Evolutionary conservation across 2,113 vertebrate species (phyloP).

Genomic region (Cettia cetti): DNA sequence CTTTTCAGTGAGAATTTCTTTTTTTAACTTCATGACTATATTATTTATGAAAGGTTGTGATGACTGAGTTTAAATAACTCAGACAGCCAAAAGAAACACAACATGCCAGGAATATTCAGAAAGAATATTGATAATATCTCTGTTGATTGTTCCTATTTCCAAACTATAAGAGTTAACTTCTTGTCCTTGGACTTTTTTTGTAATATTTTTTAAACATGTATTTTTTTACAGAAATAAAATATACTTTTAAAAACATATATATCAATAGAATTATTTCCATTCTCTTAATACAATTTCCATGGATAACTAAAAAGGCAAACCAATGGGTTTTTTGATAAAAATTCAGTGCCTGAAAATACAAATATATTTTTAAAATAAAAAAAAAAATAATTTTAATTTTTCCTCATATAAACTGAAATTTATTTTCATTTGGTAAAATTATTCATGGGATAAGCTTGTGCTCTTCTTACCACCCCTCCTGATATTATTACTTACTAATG

Average conservation of each 20-base stretch:
- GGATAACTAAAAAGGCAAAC: neutral
- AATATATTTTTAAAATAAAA: neutral
- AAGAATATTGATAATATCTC: neutral
- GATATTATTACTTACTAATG: neutral
- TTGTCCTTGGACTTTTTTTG: neutral
- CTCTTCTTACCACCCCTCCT: neutral
- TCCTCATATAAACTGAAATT: neutral
- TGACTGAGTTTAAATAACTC: neutral
- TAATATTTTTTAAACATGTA: neutral
- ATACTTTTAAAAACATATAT: neutral
- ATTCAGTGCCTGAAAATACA: neutral
- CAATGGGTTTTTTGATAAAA: neutral
- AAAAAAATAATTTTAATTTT: neutral
- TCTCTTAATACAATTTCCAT: neutral
- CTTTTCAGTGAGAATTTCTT: neutral
- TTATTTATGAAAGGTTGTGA: neutral
- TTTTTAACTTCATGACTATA: neutral
- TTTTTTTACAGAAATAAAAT: neutral
- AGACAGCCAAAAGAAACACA: neutral
- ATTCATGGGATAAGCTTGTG: fast-evolving
- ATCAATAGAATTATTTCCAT: neutral
- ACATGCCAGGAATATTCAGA: neutral
- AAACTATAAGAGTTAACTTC: neutral
- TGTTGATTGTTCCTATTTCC: neutral
- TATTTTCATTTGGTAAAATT: neutral